Conservation (phyloP, 1,140 invertebrate species). For the Maniola jurtina region DNA sequence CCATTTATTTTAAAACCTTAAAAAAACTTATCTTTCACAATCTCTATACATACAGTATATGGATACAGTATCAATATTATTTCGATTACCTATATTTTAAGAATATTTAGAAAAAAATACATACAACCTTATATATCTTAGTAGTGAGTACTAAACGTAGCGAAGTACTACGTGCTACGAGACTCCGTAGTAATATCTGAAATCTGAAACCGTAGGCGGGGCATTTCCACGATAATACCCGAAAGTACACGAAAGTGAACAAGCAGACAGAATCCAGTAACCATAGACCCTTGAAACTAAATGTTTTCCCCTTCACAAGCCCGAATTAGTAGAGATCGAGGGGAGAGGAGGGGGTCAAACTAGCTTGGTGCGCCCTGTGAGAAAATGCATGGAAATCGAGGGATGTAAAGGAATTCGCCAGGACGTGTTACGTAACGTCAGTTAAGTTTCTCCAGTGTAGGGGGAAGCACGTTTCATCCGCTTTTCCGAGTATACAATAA, state of each 20-base stretch:
- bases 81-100: too few relatives aligned
- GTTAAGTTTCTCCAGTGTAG: constrained; percentile 48
- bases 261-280: constrained; percentile 36
- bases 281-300: constrained; percentile 29
- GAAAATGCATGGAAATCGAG: constrained; percentile 59
- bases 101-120: too few relatives aligned
- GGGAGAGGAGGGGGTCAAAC: constrained; percentile 37
- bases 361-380: constrained; percentile 36
- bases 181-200: constrained; percentile 17
- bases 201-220: constrained; percentile 49
- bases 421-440: constrained; percentile 71
- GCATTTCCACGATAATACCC: constrained; percentile 40
- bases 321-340: constrained; percentile 1
- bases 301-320: constrained; percentile 8
- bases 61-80: too few relatives aligned
- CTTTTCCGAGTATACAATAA: constrained; percentile 48
- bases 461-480: constrained; percentile 44
- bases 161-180: not conserved
- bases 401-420: constrained; percentile 61
- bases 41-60: too few relatives aligned
- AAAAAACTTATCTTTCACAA: too few relatives aligned
- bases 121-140: too few relatives aligned
- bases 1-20: too few relatives aligned
- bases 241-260: constrained; percentile 42
- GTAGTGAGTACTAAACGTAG: not conserved